phyloP scores from a whole-genome alignment of 2,888 invertebrate genomes.

The Lepidochitona cinerea region DNA sequence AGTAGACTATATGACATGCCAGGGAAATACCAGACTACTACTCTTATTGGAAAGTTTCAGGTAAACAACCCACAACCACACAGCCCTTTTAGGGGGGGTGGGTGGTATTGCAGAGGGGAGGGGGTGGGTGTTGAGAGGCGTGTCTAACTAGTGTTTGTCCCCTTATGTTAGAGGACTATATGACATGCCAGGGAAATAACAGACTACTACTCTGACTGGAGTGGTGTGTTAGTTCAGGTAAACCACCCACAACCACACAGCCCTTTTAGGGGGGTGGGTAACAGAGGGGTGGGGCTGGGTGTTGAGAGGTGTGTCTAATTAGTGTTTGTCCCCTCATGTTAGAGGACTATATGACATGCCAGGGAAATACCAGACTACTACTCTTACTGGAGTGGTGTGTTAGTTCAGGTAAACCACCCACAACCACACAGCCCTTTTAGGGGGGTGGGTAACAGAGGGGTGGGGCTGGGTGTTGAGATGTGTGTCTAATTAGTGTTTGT shows the following conservation, averaged over 20 bases:
- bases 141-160: constrained; percentile 36
- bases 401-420: constrained; percentile 53
- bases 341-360: constrained; percentile 69
- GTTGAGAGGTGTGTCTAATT: not conserved
- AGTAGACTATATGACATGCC: constrained; percentile 69
- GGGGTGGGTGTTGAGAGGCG: not conserved
- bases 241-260: too few relatives aligned
- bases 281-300: not conserved
- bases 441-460: not conserved
- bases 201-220: constrained; percentile 67
- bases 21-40: constrained; percentile 68
- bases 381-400: constrained; percentile 70
- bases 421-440: not conserved
- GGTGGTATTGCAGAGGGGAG: not conserved
- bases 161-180: constrained; percentile 67
- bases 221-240: constrained; percentile 69
- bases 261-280: not conserved
- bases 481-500: not conserved
- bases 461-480: not conserved
- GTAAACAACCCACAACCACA: constrained; percentile 37
- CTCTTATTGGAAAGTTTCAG: constrained; percentile 56
- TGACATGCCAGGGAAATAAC: constrained; percentile 69
- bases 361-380: constrained; percentile 68
- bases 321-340: constrained; percentile 63
- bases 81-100: too few relatives aligned